Evolutionary conservation across 2,797 vertebrate genomes (phyloP).

Genomic region (Philypnodon macrostomus): DNA sequence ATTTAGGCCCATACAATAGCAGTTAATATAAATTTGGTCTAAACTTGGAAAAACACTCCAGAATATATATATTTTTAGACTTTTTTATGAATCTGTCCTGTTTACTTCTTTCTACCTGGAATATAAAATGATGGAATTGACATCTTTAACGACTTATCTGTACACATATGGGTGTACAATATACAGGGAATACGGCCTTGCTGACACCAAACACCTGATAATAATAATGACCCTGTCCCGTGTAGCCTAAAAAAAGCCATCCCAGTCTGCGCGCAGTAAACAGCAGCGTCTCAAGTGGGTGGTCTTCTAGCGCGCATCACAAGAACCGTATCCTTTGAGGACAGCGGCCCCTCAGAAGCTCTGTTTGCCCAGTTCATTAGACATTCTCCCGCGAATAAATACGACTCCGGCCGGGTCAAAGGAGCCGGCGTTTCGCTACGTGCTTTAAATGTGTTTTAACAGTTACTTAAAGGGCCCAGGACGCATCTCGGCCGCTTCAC

Average conservation of each 20-base stretch:
- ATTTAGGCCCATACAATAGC: no score
- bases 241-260: no score
- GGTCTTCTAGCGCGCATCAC: conserved; percentile 47
- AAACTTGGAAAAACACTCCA: no score
- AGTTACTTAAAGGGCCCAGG: conserved; percentile 63
- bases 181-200: no score
- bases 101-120: no score
- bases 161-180: no score
- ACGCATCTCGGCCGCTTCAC: conserved; percentile 39
- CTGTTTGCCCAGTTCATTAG: conserved; percentile 83
- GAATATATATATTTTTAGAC: no score
- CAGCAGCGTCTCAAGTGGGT: conserved; percentile 56
- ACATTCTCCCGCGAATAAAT: conserved; percentile 71
- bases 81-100: no score
- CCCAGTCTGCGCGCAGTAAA: conserved; percentile 52
- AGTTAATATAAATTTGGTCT: no score
- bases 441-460: conserved; percentile 76
- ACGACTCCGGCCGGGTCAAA: conserved; percentile 64
- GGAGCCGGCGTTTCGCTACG: conserved; percentile 47
- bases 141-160: no score
- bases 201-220: neutral
- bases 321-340: conserved; percentile 52
- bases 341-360: conserved; percentile 47
- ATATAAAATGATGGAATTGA: no score
- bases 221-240: conserved; percentile 1